Evolutionary conservation across 2,888 invertebrate species (phyloP).

Genomic region (Brenthis ino): DNA sequence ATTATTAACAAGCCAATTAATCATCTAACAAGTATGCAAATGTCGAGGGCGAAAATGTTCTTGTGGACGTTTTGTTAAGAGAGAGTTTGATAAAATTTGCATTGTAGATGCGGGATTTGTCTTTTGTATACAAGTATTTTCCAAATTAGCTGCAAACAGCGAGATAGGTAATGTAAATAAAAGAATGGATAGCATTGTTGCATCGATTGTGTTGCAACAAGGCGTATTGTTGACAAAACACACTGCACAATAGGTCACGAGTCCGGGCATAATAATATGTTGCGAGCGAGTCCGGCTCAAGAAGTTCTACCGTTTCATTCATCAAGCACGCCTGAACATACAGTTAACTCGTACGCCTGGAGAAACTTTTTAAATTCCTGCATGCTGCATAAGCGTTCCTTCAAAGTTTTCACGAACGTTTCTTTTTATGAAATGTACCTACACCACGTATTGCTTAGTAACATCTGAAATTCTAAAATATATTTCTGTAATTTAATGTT

Average conservation of each 20-base stretch:
- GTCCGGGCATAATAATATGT: conserved; percentile 35
- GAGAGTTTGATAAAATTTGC: conserved; percentile 7
- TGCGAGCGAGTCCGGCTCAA: conserved; percentile 32
- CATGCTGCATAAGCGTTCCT: conserved; percentile 22
- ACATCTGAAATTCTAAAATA: too few relatives aligned
- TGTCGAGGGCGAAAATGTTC: background rate
- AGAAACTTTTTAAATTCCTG: conserved; percentile 34
- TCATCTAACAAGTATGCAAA: conserved; percentile 5
- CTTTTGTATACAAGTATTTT: conserved; percentile 8
- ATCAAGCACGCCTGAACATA: conserved; percentile 33
- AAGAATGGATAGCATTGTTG: conserved; percentile 31
- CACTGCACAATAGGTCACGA: conserved; percentile 37
- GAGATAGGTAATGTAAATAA: conserved; percentile 26
- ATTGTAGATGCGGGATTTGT: conserved; percentile 3
- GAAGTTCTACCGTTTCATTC: conserved; percentile 36
- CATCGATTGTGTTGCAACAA: conserved; percentile 37
- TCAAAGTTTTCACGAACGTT: conserved; percentile 26
- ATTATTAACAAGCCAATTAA: background rate
- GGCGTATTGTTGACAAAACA: conserved; percentile 37
- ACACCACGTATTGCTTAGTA: too few relatives aligned
- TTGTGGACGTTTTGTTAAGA: background rate
- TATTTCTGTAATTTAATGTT: too few relatives aligned
- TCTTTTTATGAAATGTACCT: conserved; percentile 16
- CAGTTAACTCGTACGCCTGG: conserved; percentile 30
- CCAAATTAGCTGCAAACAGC: conserved; percentile 20